These are phyloP conservation scores for Pectinophora gossypiella DNA, from an alignment of 1,140 invertebrate genomes.

Conservation along the genomic window DNA sequence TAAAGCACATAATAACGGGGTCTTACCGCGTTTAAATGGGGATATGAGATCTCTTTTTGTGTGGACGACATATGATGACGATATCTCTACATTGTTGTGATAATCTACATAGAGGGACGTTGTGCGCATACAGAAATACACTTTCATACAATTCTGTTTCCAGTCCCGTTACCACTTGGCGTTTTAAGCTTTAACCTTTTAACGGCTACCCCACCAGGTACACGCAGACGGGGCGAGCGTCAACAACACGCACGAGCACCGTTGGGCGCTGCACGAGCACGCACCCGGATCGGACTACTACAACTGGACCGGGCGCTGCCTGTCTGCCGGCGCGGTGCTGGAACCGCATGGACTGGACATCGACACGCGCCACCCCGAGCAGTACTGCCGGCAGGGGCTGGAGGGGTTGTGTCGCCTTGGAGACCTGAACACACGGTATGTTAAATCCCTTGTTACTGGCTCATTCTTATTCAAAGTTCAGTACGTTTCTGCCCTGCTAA, in stretches of 20 bases:
- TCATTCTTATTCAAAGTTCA: neutral
- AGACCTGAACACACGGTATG: conserved; percentile 78
- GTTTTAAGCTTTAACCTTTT: too few relatives aligned
- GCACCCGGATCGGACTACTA: conserved; percentile 86
- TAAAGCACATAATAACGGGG: too few relatives aligned
- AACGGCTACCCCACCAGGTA: conserved; percentile 70
- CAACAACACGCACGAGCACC: conserved; percentile 87
- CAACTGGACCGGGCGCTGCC: conserved; percentile 90
- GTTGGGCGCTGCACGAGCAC: conserved; percentile 80
- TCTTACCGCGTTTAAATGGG: too few relatives aligned
- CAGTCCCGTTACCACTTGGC: too few relatives aligned
- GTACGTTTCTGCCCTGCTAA: too few relatives aligned
- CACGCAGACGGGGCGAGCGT: conserved; percentile 90
- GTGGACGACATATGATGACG: too few relatives aligned
- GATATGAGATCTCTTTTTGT: too few relatives aligned
- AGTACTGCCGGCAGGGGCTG: conserved; percentile 74
- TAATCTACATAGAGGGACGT: too few relatives aligned
- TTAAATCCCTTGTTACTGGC: too few relatives aligned
- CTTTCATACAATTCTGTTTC: too few relatives aligned
- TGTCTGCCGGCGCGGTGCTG: conserved; percentile 86
- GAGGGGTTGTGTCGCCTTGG: conserved; percentile 80
- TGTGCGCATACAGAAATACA: too few relatives aligned
- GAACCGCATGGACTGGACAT: conserved; percentile 87
- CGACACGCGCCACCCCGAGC: conserved; percentile 66
- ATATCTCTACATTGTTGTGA: too few relatives aligned